Base-by-base conservation (phyloP, 2,888 invertebrate genomes). In the Lissonota sp. region DNA sequence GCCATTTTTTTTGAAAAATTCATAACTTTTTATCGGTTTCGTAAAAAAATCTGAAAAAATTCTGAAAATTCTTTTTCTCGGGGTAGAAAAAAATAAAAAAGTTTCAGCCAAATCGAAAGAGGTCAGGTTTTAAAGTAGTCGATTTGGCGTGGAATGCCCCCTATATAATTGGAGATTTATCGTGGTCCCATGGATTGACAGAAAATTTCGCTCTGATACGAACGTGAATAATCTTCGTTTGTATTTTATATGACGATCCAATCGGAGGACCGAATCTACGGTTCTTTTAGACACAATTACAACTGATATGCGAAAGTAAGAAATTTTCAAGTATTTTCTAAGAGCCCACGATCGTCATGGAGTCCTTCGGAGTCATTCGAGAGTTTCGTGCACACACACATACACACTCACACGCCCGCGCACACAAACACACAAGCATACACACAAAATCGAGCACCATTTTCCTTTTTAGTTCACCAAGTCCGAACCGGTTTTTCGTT, bases 261-360 rank as follows among this genome's bases (percentile, higher is more conserved):
- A 10, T 6, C 10, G 26, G 26, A 26, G 26, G 26, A 26, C 12
- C 66, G 51, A 66, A 37, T 51, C 12, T 51, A 66, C 10, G n/a
- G 8, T 37, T 57, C 8, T 8, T n/a, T n/a, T 53, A 26, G 8
- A 37, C 26, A 57, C 37, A 12, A 53, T 53, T 53, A 10, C 2
- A 26, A 46, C 42, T 5, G n/a, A 42, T 70, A 39, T 73, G 72
- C 66, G 72, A 80, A 69, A 42, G 64, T 73, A 71, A 75, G 12
- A 66, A 60, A 66, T 49, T 67, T n/a, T 79, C 64, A 80, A 84
- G 73, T 76, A 83, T 70, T 46, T 57, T 84, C 74, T 64, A 3
- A 51, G 46, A 64, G 39, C 49, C 80, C 73, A 57, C 76, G 73
- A 67, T 70, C 58, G 55, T 57, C 49, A 55, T 49, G 46, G 53